A percentile compares a stretch with the other conserved stretches of the same genome.
These are phyloP conservation scores for Tragelaphus buxtoni DNA, from an alignment of 2,113 vertebrate species.

Conservation along the genomic window DNA sequence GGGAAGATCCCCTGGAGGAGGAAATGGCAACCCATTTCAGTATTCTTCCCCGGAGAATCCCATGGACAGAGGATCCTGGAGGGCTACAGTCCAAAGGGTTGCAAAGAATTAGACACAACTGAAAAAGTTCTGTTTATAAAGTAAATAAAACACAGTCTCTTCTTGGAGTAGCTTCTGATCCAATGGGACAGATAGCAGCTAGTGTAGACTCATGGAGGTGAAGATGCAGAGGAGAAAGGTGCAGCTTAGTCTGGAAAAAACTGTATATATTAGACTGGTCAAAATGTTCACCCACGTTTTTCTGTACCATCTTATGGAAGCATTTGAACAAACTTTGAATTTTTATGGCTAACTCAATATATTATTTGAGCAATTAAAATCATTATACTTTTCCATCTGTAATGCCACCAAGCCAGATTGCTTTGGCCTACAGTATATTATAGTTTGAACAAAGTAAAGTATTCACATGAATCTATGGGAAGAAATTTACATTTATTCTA, in stretches of 20 bases:
- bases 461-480: neutral
- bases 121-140: neutral
- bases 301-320: neutral
- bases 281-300: neutral
- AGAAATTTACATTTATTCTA: neutral
- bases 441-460: neutral
- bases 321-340: neutral
- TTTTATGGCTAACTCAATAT: neutral
- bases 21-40: neutral
- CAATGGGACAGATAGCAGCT: neutral
- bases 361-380: neutral
- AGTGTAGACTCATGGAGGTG: fast-evolving
- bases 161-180: neutral
- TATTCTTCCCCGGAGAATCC: neutral
- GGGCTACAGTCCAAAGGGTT: neutral
- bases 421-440: neutral
- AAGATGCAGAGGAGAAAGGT: neutral
- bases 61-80: neutral
- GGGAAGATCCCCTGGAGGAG: neutral
- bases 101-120: neutral
- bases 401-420: neutral
- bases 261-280: neutral
- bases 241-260: neutral
- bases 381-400: neutral
- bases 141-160: neutral